These are phyloP conservation scores for Aramus guarauna DNA, from an alignment of 2,113 vertebrate genomes.

Conservation along the genomic window DNA sequence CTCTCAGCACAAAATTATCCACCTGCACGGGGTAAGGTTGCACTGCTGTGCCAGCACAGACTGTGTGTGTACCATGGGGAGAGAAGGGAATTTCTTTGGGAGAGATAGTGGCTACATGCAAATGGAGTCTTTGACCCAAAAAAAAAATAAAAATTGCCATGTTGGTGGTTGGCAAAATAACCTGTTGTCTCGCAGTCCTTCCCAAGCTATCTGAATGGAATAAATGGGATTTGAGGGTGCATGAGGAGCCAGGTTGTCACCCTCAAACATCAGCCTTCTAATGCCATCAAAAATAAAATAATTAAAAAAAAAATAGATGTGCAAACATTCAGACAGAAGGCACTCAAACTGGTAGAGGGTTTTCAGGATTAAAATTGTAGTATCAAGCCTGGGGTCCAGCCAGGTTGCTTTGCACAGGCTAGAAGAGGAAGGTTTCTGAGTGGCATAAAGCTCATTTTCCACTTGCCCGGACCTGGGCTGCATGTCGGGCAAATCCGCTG, in stretches of 20 bases:
- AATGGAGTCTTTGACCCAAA: not conserved
- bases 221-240: not conserved
- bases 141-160: not conserved
- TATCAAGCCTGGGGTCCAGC: not conserved
- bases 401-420: not conserved
- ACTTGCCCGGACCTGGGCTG: constrained; percentile 34
- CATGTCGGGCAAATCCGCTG: constrained; percentile 28
- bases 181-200: not conserved
- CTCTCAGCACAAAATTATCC: not conserved
- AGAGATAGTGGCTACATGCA: not conserved
- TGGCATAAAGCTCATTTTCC: constrained; percentile 7
- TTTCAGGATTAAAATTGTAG: not conserved
- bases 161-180: not conserved
- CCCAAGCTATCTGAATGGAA: not conserved
- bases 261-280: not conserved
- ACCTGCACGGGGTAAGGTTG: not conserved
- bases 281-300: not conserved
- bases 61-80: not conserved
- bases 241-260: not conserved
- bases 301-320: rapidly evolving
- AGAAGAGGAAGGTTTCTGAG: not conserved
- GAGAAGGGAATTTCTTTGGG: not conserved
- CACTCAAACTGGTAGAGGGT: not conserved
- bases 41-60: rapidly evolving
- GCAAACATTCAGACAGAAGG: not conserved